Evolutionary conservation across 2,797 vertebrate species (phyloP).

Genomic region (Alosa sapidissima): DNA sequence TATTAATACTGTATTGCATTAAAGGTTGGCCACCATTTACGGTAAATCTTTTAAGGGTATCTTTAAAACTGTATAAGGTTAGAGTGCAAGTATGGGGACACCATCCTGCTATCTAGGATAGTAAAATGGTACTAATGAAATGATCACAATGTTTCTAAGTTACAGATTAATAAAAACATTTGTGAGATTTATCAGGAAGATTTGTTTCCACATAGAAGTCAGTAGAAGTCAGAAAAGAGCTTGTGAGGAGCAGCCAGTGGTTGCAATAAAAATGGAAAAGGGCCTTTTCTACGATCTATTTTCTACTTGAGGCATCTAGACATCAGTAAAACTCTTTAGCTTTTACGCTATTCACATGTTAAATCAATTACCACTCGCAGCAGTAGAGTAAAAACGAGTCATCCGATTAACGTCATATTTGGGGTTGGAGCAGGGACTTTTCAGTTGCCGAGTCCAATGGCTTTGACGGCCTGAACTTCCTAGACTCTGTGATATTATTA

Average conservation of each 20-base stretch:
- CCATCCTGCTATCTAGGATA: not conserved
- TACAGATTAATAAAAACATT: not conserved
- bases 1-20: conserved; percentile 12
- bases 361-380: conserved; percentile 40
- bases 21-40: not conserved
- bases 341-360: conserved; percentile 30
- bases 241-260: conserved; percentile 13
- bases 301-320: not conserved
- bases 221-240: not conserved
- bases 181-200: not conserved
- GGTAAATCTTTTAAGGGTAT: not conserved
- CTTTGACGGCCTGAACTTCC: conserved; percentile 33
- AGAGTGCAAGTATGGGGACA: not conserved
- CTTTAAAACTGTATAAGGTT: not conserved
- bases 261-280: not conserved
- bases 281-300: conserved; percentile 7
- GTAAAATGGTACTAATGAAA: not conserved
- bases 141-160: not conserved
- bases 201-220: not conserved
- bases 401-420: conserved; percentile 44
- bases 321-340: conserved; percentile 14
- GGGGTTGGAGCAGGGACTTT: conserved; percentile 24
- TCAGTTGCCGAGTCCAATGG: conserved; percentile 35
- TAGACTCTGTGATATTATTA: conserved; percentile 37
- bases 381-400: conserved; percentile 45